Percentiles rank a stretch among this genome's conserved stretches.
phyloP scores from a whole-genome alignment of 2,888 invertebrate species.

The Arenicola marina region DNA sequence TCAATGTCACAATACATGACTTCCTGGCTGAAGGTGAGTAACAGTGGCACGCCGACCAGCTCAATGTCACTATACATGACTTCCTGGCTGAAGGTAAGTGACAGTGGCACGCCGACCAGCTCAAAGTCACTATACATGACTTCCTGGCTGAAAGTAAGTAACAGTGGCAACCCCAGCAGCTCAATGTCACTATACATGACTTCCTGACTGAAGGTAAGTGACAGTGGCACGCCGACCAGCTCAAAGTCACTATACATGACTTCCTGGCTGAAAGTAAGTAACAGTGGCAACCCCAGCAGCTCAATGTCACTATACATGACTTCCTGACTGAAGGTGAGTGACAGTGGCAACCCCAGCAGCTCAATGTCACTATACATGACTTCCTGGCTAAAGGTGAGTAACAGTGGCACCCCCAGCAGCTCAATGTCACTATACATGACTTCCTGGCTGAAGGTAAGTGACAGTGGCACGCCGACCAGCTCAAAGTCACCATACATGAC shows the following conservation, averaged over 20 bases:
- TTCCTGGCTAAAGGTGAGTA: conserved; percentile 48
- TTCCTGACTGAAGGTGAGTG: conserved; percentile 48
- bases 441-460: conserved; percentile 49
- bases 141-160: conserved; percentile 48
- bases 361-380: conserved; percentile 45
- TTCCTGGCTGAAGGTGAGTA: conserved; percentile 49
- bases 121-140: conserved; percentile 45
- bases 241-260: conserved; percentile 45
- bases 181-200: conserved; percentile 45
- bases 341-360: too few species aligned
- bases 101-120: too few species aligned
- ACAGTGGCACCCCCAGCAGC: too few species aligned
- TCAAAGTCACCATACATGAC: conserved; percentile 45
- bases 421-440: conserved; percentile 45
- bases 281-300: too few species aligned
- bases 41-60: too few species aligned
- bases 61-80: conserved; percentile 45
- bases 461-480: too few species aligned
- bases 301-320: conserved; percentile 45
- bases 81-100: conserved; percentile 49
- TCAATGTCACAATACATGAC: conserved; percentile 45
- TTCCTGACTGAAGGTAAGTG: conserved; percentile 49
- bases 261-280: conserved; percentile 48
- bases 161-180: too few species aligned
- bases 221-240: too few species aligned